A percentile compares a stretch with the other conserved stretches of the same genome.
Evolutionary conservation across 2,888 invertebrate genomes (phyloP).

Genomic region (Cerastoderma edule): DNA sequence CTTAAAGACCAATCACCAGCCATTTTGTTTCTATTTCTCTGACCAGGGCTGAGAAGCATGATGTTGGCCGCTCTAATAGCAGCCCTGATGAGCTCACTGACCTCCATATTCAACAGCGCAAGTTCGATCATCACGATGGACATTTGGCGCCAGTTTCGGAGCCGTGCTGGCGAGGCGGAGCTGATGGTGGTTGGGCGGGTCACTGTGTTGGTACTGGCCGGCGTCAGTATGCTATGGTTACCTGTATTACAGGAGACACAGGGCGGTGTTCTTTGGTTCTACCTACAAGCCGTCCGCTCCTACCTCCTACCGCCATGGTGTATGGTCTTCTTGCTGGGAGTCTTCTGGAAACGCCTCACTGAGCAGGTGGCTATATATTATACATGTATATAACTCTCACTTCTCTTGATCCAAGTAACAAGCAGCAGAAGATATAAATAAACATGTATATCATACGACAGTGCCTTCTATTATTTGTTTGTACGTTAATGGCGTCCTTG

Average conservation of each 20-base stretch:
- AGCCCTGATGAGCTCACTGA: constrained; percentile 86
- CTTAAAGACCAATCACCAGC: background rate
- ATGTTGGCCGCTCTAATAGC: constrained; percentile 86
- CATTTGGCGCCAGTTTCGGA: constrained; percentile 83
- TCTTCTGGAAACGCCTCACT: constrained; percentile 85
- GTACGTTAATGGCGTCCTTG: background rate
- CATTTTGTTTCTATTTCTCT: background rate
- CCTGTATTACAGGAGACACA: constrained; percentile 84
- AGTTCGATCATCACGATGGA: constrained; percentile 86
- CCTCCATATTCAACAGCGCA: constrained; percentile 86
- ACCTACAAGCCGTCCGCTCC: constrained; percentile 86
- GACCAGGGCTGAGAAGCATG: constrained; percentile 80
- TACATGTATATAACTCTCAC: too few relatives aligned
- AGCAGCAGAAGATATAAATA: background rate
- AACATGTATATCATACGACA: background rate
- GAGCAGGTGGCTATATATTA: constrained; percentile 83
- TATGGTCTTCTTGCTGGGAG: constrained; percentile 85
- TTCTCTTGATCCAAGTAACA: background rate
- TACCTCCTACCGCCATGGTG: constrained; percentile 86
- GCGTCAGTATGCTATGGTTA: constrained; percentile 83
- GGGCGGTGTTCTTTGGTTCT: constrained; percentile 85
- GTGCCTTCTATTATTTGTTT: background rate
- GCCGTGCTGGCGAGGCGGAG: constrained; percentile 75
- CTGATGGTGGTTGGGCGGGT: constrained; percentile 83
- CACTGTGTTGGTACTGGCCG: constrained; percentile 80